Evolutionary conservation across 2,797 vertebrate species (phyloP).

Genomic region (Natrix natrix): DNA sequence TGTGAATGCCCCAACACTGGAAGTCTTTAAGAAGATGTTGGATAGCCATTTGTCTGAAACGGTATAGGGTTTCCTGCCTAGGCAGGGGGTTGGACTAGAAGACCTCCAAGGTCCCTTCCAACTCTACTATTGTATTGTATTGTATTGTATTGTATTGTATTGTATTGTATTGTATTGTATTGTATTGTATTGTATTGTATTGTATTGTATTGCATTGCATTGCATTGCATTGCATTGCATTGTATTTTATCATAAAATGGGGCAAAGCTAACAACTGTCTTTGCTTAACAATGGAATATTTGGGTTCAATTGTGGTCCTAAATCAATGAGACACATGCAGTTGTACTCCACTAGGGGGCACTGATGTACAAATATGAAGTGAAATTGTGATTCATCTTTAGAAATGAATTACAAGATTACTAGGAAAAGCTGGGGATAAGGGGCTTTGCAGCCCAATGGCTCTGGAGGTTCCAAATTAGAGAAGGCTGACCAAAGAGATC

Average conservation of each 20-base stretch:
- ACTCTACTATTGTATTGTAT: too few relatives aligned
- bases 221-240: too few relatives aligned
- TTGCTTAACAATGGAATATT: not conserved
- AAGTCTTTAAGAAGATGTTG: too few relatives aligned
- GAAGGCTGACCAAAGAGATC: not conserved
- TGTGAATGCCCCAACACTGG: too few relatives aligned
- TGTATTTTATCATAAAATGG: not conserved
- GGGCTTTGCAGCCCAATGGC: not conserved
- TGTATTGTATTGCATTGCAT: too few relatives aligned
- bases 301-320: not conserved
- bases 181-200: too few relatives aligned
- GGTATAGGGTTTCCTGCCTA: too few relatives aligned
- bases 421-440: not conserved
- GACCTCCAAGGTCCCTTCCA: too few relatives aligned
- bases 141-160: too few relatives aligned
- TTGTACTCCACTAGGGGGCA: not conserved
- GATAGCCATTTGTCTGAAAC: too few relatives aligned
- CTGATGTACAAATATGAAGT: not conserved
- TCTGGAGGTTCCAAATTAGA: not conserved
- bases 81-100: too few relatives aligned
- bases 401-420: not conserved
- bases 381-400: not conserved
- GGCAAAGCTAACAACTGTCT: not conserved
- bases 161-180: too few relatives aligned
- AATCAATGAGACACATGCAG: not conserved